Base-by-base conservation (phyloP, 2,113 vertebrate genomes). In the Paradisaea rubra region DNA sequence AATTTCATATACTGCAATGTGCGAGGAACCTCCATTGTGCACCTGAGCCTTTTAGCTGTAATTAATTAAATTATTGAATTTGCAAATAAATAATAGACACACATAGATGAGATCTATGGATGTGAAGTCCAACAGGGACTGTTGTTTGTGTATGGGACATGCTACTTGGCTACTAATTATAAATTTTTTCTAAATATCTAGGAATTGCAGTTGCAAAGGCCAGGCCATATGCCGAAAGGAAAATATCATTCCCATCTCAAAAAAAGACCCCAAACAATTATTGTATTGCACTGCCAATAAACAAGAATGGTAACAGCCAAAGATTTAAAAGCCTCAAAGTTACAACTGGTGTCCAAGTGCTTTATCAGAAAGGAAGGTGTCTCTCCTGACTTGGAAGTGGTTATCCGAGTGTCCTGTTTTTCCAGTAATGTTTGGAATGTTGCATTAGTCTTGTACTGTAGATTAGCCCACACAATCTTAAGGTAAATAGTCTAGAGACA, bases 361-460 rank as follows among this genome's bases (percentile, higher is more conserved):
- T 93, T 96, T 94, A 93, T 93, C 91, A 74, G 92, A 84, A 84
- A 90, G 86, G 76, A 94, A 92, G 0, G 49, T 74, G 61, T 88
- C 77, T 93, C 59, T 94, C 79, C 60, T 0, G 4, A 12, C 72
- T 93, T 94, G 68, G 87, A 94, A 95, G 79, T 64, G 33, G 39
- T 93, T 95, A 93, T 94, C 89, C 73, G 35, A 52, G 81, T 86
- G 74, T 81, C 82, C 85, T 94, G 85, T 94, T 94, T 94, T 78
- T 90, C 64, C 86, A 95, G 86, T 59, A 74, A 17, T n/a, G 74
- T 56, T 93, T 86, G 83, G 89, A 93, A 89, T 97, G 94, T 87
- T 83, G 37, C 79, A 10, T 72, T 76, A 74, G 42, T 93, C 78
- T 70, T 70, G 33, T 66, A 25, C 88, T 87, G 44, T 44, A 87